These are phyloP conservation scores for Melanerpes aurifrons DNA, from an alignment of 2,113 vertebrate species.

Conservation along the genomic window DNA sequence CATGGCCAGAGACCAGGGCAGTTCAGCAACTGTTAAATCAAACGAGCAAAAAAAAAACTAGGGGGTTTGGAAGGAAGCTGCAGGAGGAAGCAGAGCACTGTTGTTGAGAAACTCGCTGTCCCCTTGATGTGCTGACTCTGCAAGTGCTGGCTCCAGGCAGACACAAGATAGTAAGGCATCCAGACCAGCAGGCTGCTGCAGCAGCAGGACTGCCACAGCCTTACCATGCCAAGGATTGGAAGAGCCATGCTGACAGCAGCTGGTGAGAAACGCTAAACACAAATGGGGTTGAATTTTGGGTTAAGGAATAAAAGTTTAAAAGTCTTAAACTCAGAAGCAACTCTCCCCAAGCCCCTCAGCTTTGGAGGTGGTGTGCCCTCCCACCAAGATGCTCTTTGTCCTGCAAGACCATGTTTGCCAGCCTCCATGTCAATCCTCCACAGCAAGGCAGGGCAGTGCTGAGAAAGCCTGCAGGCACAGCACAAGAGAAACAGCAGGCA, in stretches of 20 bases:
- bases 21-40: constrained; percentile 49
- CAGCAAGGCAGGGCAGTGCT: not conserved
- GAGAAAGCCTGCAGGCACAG: not conserved
- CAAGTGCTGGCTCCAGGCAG: constrained; percentile 11
- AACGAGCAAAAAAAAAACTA: not conserved
- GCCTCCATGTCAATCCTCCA: not conserved
- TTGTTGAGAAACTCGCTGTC: not conserved
- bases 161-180: not conserved
- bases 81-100: not conserved
- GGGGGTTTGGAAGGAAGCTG: not conserved
- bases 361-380: not conserved
- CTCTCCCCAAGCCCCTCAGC: not conserved
- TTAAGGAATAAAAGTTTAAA: not conserved
- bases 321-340: not conserved
- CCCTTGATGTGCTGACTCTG: not conserved
- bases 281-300: not conserved
- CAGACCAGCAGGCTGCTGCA: not conserved
- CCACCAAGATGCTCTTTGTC: not conserved
- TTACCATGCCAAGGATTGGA: not conserved
- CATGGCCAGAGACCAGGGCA: constrained; percentile 24
- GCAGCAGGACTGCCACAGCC: not conserved
- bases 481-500: not conserved
- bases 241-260: not conserved
- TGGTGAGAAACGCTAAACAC: not conserved
- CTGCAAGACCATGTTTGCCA: not conserved